Evolutionary conservation across 2,113 vertebrate species (phyloP).

Genomic region (Scalopus aquaticus): DNA sequence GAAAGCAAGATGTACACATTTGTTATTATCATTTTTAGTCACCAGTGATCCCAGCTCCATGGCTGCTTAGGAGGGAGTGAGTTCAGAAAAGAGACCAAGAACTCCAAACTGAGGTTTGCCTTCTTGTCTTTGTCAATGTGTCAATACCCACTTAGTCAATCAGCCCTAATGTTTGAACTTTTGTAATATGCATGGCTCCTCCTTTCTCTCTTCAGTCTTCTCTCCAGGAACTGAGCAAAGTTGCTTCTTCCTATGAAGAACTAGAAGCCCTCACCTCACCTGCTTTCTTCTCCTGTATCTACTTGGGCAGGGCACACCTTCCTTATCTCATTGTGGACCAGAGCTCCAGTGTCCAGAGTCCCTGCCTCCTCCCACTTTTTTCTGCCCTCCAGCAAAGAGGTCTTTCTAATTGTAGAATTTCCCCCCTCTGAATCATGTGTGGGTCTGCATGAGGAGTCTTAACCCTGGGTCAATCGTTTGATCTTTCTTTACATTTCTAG

Average conservation of each 20-base stretch:
- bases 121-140: not conserved
- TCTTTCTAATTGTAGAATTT: not conserved
- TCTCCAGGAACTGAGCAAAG: not conserved
- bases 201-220: not conserved
- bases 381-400: not conserved
- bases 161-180: not conserved
- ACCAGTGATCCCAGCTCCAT: not conserved
- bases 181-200: not conserved
- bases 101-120: not conserved
- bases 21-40: not conserved
- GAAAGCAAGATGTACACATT: not conserved
- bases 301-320: not conserved
- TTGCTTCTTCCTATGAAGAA: not conserved
- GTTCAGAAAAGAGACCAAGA: not conserved
- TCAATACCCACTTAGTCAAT: not conserved
- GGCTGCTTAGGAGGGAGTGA: not conserved
- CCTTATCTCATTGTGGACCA: not conserved
- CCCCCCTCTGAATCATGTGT: not conserved
- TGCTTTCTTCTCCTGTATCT: not conserved
- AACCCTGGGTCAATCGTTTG: not conserved
- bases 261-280: not conserved
- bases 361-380: not conserved
- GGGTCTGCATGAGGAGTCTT: not conserved
- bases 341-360: not conserved
- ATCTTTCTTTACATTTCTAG: slow-evolving; percentile 43